These are phyloP conservation scores for Idaea dimidiata DNA, from an alignment of 2,888 invertebrate genomes.

Conservation along the genomic window DNA sequence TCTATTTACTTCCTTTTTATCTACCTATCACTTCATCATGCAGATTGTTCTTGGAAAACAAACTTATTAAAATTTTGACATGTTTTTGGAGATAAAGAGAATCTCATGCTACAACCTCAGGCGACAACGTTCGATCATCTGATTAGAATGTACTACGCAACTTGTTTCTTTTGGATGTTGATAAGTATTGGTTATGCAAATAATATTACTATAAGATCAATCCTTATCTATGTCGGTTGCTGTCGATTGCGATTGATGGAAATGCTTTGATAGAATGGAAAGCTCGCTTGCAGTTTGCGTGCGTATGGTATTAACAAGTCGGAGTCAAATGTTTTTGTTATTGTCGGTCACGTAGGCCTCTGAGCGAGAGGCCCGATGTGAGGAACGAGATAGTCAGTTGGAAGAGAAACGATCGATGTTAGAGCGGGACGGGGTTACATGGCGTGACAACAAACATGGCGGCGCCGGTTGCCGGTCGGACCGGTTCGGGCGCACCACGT, in stretches of 20 bases:
- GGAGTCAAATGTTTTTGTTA: constrained; percentile 67
- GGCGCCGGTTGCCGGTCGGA: constrained; percentile 72
- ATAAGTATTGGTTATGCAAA: background rate
- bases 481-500: constrained; percentile 73
- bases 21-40: constrained; percentile 15
- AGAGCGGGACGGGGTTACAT: constrained; percentile 52
- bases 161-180: background rate
- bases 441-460: constrained; percentile 80
- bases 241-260: constrained; percentile 21
- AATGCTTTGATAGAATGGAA: constrained; percentile 31
- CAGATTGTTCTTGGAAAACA: constrained; percentile 24
- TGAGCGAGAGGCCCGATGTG: constrained; percentile 48
- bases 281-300: constrained; percentile 33
- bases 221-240: constrained; percentile 18
- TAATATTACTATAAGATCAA: background rate
- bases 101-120: constrained; percentile 8
- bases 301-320: constrained; percentile 35
- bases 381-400: constrained; percentile 37
- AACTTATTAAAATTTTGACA: constrained; percentile 32
- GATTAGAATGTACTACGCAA: constrained; percentile 18
- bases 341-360: constrained; percentile 76
- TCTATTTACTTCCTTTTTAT: background rate
- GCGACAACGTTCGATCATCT: constrained; percentile 29
- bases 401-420: constrained; percentile 39
- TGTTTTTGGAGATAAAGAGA: constrained; percentile 36